Evolutionary conservation across 2,113 vertebrate genomes (phyloP).

Genomic region (Rhea americana): DNA sequence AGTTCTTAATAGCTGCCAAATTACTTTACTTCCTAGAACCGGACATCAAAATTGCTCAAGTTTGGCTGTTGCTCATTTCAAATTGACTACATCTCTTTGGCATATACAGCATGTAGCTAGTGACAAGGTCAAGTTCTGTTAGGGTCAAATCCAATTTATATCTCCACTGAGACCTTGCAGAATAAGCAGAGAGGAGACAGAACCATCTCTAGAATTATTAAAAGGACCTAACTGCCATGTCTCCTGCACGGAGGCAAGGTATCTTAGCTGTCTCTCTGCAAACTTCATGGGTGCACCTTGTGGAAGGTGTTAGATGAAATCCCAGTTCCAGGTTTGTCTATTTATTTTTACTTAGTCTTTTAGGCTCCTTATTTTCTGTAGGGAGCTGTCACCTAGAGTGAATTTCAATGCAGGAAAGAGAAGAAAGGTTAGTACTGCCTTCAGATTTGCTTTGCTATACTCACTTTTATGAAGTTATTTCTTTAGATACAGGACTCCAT

Average conservation of each 20-base stretch:
- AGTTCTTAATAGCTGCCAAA: not conserved
- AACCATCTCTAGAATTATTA: not conserved
- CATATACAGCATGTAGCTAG: accelerated
- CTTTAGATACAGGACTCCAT: not conserved
- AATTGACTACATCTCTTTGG: not conserved
- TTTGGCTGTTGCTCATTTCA: not conserved
- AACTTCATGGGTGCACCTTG: too few species aligned
- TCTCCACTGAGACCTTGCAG: not conserved
- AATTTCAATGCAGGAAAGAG: not conserved
- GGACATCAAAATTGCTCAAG: not conserved
- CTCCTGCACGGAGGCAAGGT: not conserved
- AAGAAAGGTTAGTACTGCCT: not conserved
- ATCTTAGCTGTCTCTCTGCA: too few species aligned
- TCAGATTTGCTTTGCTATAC: not conserved
- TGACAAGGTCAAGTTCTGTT: not conserved
- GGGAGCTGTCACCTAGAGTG: not conserved
- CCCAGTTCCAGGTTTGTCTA: too few species aligned
- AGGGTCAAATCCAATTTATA: not conserved
- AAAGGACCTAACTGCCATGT: not conserved
- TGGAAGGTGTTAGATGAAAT: too few species aligned
- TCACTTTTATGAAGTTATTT: not conserved
- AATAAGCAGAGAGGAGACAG: not conserved
- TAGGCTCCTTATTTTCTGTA: not conserved
- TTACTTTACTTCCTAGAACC: not conserved
- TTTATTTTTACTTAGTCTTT: not conserved